phyloP scores from a whole-genome alignment of 2,888 invertebrate species.

The Coecobrya sp. region DNA sequence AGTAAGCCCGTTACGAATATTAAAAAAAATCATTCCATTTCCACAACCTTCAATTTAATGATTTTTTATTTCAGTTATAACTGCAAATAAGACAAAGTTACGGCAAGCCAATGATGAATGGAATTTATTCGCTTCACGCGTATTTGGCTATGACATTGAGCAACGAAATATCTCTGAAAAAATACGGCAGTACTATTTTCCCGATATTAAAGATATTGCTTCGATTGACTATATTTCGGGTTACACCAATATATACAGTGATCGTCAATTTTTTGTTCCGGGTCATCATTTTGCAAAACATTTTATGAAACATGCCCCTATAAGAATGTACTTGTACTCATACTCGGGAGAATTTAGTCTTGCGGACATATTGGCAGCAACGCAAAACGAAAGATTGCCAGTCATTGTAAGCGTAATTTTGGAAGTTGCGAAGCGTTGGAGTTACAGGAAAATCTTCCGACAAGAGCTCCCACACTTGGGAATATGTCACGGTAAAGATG shows the following conservation, averaged over 20 bases:
- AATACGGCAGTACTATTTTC: conserved; percentile 82
- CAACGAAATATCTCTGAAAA: conserved; percentile 67
- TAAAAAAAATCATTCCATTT: neutral
- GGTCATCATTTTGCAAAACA: conserved; percentile 65
- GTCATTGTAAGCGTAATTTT: conserved; percentile 65
- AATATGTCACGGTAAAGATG: conserved; percentile 80
- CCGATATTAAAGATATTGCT: conserved; percentile 71
- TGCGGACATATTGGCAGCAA: conserved; percentile 70
- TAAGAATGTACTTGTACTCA: conserved; percentile 73
- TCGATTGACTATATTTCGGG: conserved; percentile 67
- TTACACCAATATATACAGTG: conserved; percentile 81
- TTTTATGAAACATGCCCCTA: conserved; percentile 73
- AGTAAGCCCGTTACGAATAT: conserved; percentile 50
- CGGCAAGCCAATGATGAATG: conserved; percentile 79
- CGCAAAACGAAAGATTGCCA: conserved; percentile 74
- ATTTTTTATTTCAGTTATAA: no score
- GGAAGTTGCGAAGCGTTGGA: conserved; percentile 70
- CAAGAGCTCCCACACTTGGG: conserved; percentile 73
- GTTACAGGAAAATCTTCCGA: conserved; percentile 53
- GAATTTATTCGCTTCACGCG: conserved; percentile 70
- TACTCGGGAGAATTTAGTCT: conserved; percentile 72
- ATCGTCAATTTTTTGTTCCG: conserved; percentile 80
- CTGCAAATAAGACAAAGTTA: conserved; percentile 78
- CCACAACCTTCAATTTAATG: neutral
- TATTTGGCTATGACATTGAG: conserved; percentile 74